Percentiles rank a stretch among this genome's conserved stretches.
phyloP scores from a whole-genome alignment of 2,113 vertebrate species.

The Phodopus roborovskii region DNA sequence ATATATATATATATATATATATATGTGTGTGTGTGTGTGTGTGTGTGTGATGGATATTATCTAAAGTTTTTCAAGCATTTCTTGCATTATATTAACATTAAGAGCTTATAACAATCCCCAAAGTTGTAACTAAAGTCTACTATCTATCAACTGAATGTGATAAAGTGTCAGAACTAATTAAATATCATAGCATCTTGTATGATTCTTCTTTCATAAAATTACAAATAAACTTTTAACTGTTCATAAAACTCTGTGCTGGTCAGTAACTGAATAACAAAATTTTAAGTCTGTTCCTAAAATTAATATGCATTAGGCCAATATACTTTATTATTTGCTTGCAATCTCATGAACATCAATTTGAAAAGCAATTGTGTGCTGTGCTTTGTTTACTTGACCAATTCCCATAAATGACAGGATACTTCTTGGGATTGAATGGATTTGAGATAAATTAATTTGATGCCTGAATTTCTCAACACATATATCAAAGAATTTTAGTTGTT shows the following conservation, averaged over 20 bases:
- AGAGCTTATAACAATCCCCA: background rate
- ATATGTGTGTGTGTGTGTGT: background rate
- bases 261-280: slow-evolving; percentile 76
- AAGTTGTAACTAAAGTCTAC: slow-evolving; percentile 1
- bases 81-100: slow-evolving; percentile 39
- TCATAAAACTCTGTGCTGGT: slow-evolving; percentile 43
- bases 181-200: slow-evolving; percentile 13
- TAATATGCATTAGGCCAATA: slow-evolving; percentile 69
- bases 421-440: slow-evolving; percentile 56
- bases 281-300: slow-evolving; percentile 75
- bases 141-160: slow-evolving; percentile 34
- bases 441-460: slow-evolving; percentile 25
- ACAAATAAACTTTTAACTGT: slow-evolving; percentile 66
- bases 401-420: slow-evolving; percentile 54
- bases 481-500: background rate
- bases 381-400: slow-evolving; percentile 53
- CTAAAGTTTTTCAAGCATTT: slow-evolving; percentile 26
- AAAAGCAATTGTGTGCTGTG: slow-evolving; percentile 60
- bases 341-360: slow-evolving; percentile 48
- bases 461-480: background rate
- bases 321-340: slow-evolving; percentile 59
- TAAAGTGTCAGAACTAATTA: slow-evolving; percentile 57
- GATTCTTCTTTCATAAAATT: slow-evolving; percentile 57
- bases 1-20: background rate
- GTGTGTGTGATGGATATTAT: too few species aligned